Base-by-base conservation (phyloP, 2,113 vertebrate genomes). In the Puntigrus tetrazona region DNA sequence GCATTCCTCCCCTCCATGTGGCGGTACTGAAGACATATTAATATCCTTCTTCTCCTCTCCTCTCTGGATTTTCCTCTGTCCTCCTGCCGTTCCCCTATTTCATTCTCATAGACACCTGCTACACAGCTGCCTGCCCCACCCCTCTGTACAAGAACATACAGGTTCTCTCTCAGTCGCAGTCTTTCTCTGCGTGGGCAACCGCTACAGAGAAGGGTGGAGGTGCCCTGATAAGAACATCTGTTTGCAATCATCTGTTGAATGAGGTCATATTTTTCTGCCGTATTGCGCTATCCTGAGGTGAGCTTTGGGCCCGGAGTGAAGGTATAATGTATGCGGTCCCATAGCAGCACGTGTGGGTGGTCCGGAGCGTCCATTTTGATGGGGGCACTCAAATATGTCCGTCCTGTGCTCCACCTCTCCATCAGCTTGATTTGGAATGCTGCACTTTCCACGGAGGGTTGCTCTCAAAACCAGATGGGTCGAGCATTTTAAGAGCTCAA, bases 1-100 rank as follows among this genome's bases (percentile, higher is more conserved):
- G 93, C 93, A 92, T 93, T 94, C 93, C 92, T 89, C 78, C 86
- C 88, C 88, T 89, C 90, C 85, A 88, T 93, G 91, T 92, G 92
- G 91, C 61, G 72, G 87, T 86, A 85, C 88, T 63, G 69, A 90
- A 91, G 92, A 93, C 92, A 93, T 93, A 93, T 94, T 92, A 91
- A 93, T 92, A 93, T 92, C 88, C 82, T 87, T 86, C 91, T 88
- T 81, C 81, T 91, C 83, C 84, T 38, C 69, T 50, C 41, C 27
- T 22, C 83, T 63, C 47, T 84, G 84, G 4, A 38, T 83, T 87
- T 77, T 78, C 80, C 73, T 73, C 69, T 75, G 27, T 43, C 57
- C 65, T 50, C 61, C 25, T 57, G 27, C 38, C 55, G 1, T 57
- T 9, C 27, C 85, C 77, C 82, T 83, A 45, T 29, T 73, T 80